These are phyloP conservation scores for Palythoa caribaeorum DNA, from an alignment of 92 coral and sea anemone species.

Conservation along the genomic window DNA sequence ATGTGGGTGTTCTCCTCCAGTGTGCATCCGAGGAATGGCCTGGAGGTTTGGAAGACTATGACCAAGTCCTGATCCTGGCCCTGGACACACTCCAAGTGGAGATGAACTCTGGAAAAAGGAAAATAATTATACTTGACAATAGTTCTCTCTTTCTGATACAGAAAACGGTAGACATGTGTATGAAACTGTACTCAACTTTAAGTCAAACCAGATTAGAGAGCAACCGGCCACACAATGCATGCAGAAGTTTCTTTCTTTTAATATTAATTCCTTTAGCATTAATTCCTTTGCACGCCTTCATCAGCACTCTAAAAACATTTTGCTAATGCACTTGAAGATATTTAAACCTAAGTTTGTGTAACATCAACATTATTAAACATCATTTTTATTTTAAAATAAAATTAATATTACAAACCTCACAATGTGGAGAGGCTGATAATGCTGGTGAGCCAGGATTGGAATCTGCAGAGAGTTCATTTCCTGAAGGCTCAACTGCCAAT, in stretches of 20 bases:
- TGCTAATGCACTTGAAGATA: too few relatives aligned
- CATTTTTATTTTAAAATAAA: background rate
- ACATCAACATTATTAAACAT: background rate
- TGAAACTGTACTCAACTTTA: background rate
- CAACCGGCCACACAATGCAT: too few relatives aligned
- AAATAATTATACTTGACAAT: background rate
- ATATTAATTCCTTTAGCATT: too few relatives aligned
- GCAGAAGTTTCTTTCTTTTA: too few relatives aligned
- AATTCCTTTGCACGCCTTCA: too few relatives aligned
- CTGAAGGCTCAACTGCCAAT: conserved; percentile 78
- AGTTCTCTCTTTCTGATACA: background rate
- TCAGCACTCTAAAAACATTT: too few relatives aligned
- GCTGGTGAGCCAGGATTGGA: conserved; percentile 88
- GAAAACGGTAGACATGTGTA: background rate
- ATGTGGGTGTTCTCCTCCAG: conserved; percentile 83
- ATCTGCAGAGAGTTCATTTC: conserved; percentile 71
- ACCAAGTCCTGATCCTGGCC: conserved; percentile 90
- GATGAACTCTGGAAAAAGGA: conserved; percentile 72
- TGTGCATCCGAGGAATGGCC: conserved; percentile 87
- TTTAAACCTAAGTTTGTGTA: too few relatives aligned
- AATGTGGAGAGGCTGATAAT: conserved; percentile 81
- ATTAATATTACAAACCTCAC: conserved; percentile 57
- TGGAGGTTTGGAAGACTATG: conserved; percentile 98
- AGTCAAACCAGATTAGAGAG: background rate
- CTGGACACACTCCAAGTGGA: conserved; percentile 80